A percentile compares a stretch with the other conserved stretches of the same genome.
Evolutionary conservation across 2,113 vertebrate species (phyloP).

Genomic region (Gorsachius goisagi): DNA sequence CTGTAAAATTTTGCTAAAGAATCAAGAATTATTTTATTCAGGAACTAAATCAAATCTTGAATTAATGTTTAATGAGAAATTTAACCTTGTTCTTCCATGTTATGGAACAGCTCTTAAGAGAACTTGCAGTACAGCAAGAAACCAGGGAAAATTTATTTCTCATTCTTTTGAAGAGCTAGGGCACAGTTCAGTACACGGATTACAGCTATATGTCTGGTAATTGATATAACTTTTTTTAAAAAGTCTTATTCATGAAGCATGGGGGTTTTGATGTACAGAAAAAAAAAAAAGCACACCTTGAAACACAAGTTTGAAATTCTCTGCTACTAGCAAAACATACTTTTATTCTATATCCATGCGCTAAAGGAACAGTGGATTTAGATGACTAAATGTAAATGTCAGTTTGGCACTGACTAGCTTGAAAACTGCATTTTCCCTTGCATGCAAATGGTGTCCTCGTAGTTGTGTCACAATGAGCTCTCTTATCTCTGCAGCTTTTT

Average conservation of each 20-base stretch:
- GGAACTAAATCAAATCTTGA: slow-evolving; percentile 2
- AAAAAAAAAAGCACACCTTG: not conserved
- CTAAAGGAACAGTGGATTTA: not conserved
- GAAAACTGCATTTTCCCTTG: not conserved
- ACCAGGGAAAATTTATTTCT: not conserved
- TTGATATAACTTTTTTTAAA: not conserved
- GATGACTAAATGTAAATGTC: slow-evolving; percentile 30
- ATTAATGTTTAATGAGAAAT: slow-evolving; percentile 41
- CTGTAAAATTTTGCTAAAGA: not conserved
- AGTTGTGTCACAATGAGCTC: not conserved
- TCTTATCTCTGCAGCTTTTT: not conserved
- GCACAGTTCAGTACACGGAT: not conserved
- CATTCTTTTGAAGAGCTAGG: not conserved
- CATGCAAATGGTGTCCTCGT: not conserved
- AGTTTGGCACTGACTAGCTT: not conserved
- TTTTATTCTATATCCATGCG: not conserved
- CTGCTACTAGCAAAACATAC: not conserved
- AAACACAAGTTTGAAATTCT: slow-evolving; percentile 25
- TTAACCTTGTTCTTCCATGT: slow-evolving; percentile 9
- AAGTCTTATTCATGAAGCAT: not conserved
- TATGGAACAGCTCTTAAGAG: not conserved
- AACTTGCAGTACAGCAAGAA: not conserved
- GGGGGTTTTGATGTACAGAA: not conserved
- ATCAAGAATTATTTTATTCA: slow-evolving; percentile 30
- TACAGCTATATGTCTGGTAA: not conserved